Evolutionary conservation across 2,888 invertebrate species (phyloP), one percentile per base, ranked within the genome.

Genomic region (Timema cristinae): DNA sequence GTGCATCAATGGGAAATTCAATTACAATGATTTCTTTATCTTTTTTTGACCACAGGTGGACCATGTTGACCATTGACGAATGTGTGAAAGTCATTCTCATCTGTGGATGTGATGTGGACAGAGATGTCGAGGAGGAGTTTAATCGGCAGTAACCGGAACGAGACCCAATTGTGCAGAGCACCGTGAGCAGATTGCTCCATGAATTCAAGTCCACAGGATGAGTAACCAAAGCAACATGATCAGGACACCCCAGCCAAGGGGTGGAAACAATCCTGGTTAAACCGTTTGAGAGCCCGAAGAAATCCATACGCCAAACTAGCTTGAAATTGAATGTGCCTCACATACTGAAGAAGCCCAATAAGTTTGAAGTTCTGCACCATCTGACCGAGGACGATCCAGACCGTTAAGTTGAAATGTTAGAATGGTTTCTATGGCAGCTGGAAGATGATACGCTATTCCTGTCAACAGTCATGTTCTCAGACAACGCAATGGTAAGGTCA

Each of bases 321-420:
- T 52, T 52, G 52, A 4, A 52, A 52, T 4, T 52, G 2, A n/a
- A 10, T n/a, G n/a, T 52, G 10, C 52, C 52, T 52, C 8, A 1
- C 56, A 32, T 2, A 32, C 9, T 56, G 11, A 56, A 56, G 16
- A 56, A 56, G 9, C 56, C 4, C 56, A 56, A 56, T 7, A 56
- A 56, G 7, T 56, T 56, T 5, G 1, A 11, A 15, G 56, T 56
- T n/a, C 7, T 56, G 56, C 56, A 56, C 8, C n/a, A 56, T 1
- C n/a, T 56, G 56, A 11, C 56, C n/a, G 56, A 56, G 16, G 56
- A 56, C 16, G 9, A 56, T 56, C 56, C n/a, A 16, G 56, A 56
- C 56, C 11, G 13, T 7, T 2, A 7, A 15, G 56, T 11, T 56
- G 56, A 56, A 56, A 56, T 56, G n/a, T 56, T 5, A 5, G 16